Base-by-base conservation (phyloP, 2,113 vertebrate species). In the pig (Sus scrofa) region DNA sequence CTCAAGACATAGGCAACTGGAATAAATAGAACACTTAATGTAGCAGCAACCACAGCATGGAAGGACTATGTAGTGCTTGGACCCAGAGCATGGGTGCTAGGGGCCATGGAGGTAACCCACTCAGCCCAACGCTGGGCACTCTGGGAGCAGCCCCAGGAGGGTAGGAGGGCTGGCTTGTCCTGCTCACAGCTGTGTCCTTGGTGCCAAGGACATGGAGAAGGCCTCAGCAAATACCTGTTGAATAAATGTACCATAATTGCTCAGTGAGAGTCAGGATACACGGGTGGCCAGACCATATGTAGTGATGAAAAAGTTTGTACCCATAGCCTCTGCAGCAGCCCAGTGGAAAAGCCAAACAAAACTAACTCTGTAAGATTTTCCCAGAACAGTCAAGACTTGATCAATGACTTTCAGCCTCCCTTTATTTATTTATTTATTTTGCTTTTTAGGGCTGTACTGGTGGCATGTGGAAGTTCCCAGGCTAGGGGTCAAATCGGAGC, bases 201-300 rank as follows among this genome's bases (percentile, higher is more conserved):
- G 16, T 9, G 32, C 39, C 32, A 81, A 20, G 81, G 44, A 39
- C 24, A 12, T 3, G 50, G 30, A 37, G 3, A 32, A 65, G 30
- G 12, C 0, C 8, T 44, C 13, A n/a, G 10, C 15, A 34, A 91
- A 8, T 22, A 44, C 39, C 39, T 30, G 27, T 9, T 3, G 19
- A 52, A 10, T 10, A 24, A 74, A 62, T 32, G 62, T 16, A 7
- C 26, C 8, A 0, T 12, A 62, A 70, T 5, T 27, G 7, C 3
- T 62, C 62, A 7, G 9, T 20, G 52, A 63, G 9, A 10, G 34
- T n/a, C 54, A 70, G 11, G 6, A n/a, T 4, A 15, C 32, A 15
- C 10, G n/a, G 3, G 60, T 26, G 19, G n/a, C 27, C 82, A 6
- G 58, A 54, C 3, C 39, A 8, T 0, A 0, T 1, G 2, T 44